Percentiles rank a stretch among this genome's conserved stretches.
phyloP scores from a whole-genome alignment of 2,113 vertebrate genomes.

The Cavia aperea region DNA sequence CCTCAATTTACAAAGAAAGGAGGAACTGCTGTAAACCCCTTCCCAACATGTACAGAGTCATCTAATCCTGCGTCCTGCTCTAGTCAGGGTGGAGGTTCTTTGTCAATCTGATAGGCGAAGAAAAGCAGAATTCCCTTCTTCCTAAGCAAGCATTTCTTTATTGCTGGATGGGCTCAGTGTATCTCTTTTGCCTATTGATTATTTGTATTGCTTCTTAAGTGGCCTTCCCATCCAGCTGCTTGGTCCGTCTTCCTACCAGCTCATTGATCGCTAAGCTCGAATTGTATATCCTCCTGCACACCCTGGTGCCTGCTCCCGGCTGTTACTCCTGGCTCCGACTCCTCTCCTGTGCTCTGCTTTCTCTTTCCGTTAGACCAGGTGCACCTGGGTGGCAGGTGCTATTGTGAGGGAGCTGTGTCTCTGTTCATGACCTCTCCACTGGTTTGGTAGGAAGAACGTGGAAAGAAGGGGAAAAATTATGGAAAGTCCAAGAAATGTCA shows the following conservation, averaged over 20 bases:
- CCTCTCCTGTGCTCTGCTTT: not conserved
- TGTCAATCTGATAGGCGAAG: not conserved
- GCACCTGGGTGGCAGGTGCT: not conserved
- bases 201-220: conserved; percentile 17
- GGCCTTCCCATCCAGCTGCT: not conserved
- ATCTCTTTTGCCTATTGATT: not conserved
- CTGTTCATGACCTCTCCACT: not conserved
- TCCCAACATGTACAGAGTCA: not conserved
- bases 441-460: not conserved
- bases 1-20: not conserved
- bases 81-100: not conserved
- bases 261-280: not conserved
- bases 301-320: not conserved
- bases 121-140: not conserved
- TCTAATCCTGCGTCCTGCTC: not conserved
- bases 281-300: not conserved
- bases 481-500: not conserved
- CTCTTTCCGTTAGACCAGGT: not conserved
- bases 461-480: not conserved
- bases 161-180: not conserved
- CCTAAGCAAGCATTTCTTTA: not conserved
- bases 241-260: not conserved
- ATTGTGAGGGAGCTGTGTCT: not conserved
- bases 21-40: not conserved
- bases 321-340: not conserved